Base-by-base conservation (phyloP, 1,140 invertebrate species). In the Drosophila guanche region DNA sequence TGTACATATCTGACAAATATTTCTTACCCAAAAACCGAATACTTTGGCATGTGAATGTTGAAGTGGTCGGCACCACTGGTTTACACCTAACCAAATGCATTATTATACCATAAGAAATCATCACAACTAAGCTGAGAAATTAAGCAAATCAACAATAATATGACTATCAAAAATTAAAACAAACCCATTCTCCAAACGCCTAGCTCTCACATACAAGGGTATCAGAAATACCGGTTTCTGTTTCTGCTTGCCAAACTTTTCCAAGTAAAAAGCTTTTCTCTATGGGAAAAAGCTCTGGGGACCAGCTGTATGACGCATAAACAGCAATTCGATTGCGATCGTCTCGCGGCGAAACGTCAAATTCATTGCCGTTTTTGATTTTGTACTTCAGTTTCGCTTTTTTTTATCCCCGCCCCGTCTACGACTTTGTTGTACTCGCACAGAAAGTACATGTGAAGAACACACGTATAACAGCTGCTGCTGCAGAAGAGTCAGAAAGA, bases 341-440 rank as follows among this genome's bases (percentile, higher is more conserved):
- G 70, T 63, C 52, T 63, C 70, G 70, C 58, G 51, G 52, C 48
- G 65, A 52, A 37, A 60, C 72, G 60, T 75, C 69, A 72, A 79
- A 80, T 79, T 80, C 47, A 58, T 75, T 57, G 55, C 54, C 60
- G 68, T 73, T 62, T 60, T 61, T 46, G 27, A 52, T 53, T 59
- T 70, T 76, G 58, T 76, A 76, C 61, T 76, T 71, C 57, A 68
- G 79, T 80, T 76, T 84, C 57, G 79, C 60, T 42, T 67, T 60
- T 72, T 66, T 53, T 20, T 20, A 20, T 20, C 16, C 47, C 43
- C 41, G 20, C 20, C 22, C 46, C 27, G 40, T 42, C 29, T 16
- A 5, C 29, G 41, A 27, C 33, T 52, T 37, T 53, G 20, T 37
- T 23, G 29, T 8, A 25, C 20, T 29, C 2, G 67, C 51, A 56